phyloP scores from a whole-genome alignment of 1,140 invertebrate species.

The Onthophagus taurus region DNA sequence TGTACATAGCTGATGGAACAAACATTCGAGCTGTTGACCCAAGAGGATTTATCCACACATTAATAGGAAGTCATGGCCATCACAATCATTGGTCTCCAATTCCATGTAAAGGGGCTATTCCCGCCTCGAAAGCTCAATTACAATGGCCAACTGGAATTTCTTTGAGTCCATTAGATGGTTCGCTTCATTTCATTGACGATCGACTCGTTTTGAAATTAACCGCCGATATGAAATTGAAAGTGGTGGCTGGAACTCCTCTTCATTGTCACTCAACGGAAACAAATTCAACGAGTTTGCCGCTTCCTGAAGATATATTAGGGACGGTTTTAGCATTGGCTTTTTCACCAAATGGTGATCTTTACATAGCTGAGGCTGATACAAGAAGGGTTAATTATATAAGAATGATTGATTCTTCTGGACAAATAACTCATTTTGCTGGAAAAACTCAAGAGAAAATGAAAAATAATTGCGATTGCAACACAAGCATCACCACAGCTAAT shows the following conservation, averaged over 20 bases:
- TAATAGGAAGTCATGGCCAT: slow-evolving; percentile 86
- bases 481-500: slow-evolving; percentile 44
- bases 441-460: slow-evolving; percentile 52
- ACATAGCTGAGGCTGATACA: slow-evolving; percentile 87
- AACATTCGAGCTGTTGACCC: slow-evolving; percentile 87
- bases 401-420: slow-evolving; percentile 69
- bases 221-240: slow-evolving; percentile 78
- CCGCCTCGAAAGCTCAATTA: slow-evolving; percentile 68
- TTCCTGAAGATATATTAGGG: slow-evolving; percentile 47
- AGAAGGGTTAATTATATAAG: slow-evolving; percentile 82
- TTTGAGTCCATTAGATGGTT: slow-evolving; percentile 86
- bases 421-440: slow-evolving; percentile 74
- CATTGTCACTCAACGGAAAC: slow-evolving; percentile 58
- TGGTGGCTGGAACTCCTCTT: slow-evolving; percentile 82
- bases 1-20: slow-evolving; percentile 91
- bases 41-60: slow-evolving; percentile 84
- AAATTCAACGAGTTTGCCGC: slow-evolving; percentile 30
- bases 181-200: slow-evolving; percentile 92
- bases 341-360: slow-evolving; percentile 84
- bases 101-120: slow-evolving; percentile 70
- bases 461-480: slow-evolving; percentile 50
- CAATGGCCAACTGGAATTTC: slow-evolving; percentile 94
- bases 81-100: slow-evolving; percentile 86
- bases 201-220: slow-evolving; percentile 84
- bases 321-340: slow-evolving; percentile 79